Base-by-base conservation (phyloP, 2,888 invertebrate species). In the Chirona hameri region DNA sequence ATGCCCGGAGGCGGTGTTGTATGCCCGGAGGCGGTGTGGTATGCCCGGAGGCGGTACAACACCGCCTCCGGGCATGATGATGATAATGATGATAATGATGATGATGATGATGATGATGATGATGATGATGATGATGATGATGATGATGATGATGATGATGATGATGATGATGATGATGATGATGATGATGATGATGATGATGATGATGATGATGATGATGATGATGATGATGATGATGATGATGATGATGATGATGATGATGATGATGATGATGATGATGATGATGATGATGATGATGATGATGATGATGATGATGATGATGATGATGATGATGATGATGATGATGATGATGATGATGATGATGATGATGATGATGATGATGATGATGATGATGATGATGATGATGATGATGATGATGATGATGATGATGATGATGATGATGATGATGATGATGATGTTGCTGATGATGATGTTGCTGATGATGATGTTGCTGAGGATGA, bases 101-200 rank as follows among this genome's bases (percentile, higher is more conserved):
- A 65, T n/a, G 65, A 65, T n/a, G n/a, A 65, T n/a, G n/a, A 65
- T n/a, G 65, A 65, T n/a, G n/a, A 65, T n/a, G n/a, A 65, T n/a
- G n/a, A 65, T n/a, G n/a, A 65, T n/a, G n/a, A 65, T n/a, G n/a
- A 65, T n/a, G 65, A 65, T n/a, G n/a, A 65, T n/a, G n/a, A 65
- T n/a, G 65, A 65, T n/a, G n/a, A 65, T n/a, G n/a, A 65, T n/a
- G 65, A 65, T 65, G n/a, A n/a, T 65, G n/a, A 65, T 65, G n/a
- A 65, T n/a, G 21, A 65, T 65, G 65, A 18, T 21, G n/a, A 65
- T n/a, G n/a, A 65, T n/a, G 65, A 65, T n/a, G n/a, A 65, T n/a
- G n/a, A 65, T n/a, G 65, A 65, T 65, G n/a, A 65, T n/a, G 65
- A 65, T n/a, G n/a, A 65, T n/a, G n/a, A 65, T n/a, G 65, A 65